phyloP scores from a whole-genome alignment of 2,797 vertebrate genomes.

The Coranthus polyacanthus region DNA sequence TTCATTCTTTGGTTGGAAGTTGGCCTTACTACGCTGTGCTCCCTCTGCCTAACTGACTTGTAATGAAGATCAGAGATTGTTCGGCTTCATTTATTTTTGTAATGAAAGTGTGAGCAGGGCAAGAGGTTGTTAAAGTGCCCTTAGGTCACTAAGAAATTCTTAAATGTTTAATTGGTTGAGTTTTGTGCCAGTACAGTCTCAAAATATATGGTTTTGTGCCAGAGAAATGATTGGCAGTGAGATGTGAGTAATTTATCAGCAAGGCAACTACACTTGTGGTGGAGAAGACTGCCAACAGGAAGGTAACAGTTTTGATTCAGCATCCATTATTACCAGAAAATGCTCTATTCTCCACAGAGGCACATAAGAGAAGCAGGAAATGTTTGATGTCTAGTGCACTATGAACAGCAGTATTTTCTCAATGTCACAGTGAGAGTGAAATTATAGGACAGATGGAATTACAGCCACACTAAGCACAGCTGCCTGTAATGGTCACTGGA shows the following conservation, averaged over 20 bases:
- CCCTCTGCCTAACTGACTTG: constrained; percentile 10
- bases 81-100: constrained; percentile 41
- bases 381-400: neutral
- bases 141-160: constrained; percentile 16
- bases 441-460: constrained; percentile 18
- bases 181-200: neutral
- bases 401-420: constrained; percentile 19
- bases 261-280: neutral
- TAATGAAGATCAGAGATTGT: constrained; percentile 41
- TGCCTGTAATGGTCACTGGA: constrained; percentile 5
- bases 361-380: neutral
- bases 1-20: constrained; percentile 10
- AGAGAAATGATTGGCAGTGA: neutral
- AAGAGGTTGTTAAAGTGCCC: constrained; percentile 12
- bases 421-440: constrained; percentile 3
- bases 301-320: neutral
- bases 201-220: neutral
- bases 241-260: neutral
- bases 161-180: constrained; percentile 16
- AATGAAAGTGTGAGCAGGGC: constrained; percentile 31
- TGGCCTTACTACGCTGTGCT: constrained; percentile 14
- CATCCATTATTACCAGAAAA: neutral
- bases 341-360: neutral
- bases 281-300: too few relatives aligned
- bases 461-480: neutral